These are phyloP conservation scores for Cherax quadricarinatus DNA, from an alignment of 1,140 invertebrate species.

Conservation along the genomic window DNA sequence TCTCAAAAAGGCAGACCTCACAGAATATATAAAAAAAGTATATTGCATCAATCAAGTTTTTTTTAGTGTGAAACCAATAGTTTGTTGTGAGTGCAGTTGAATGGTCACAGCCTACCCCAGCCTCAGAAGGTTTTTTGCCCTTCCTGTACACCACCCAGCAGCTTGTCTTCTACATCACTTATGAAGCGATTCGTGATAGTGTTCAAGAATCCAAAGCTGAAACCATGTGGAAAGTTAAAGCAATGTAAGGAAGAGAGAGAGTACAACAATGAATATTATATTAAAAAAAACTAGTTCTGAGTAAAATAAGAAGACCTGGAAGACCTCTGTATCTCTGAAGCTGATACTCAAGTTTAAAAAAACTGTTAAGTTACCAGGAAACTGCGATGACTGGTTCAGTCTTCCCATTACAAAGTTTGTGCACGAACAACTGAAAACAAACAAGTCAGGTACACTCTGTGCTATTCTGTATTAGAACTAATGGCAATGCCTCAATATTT, in stretches of 20 bases:
- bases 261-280: not conserved
- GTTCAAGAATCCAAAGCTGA: constrained; percentile 49
- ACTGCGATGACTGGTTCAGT: constrained; percentile 24
- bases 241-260: too few relatives aligned
- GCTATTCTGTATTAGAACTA: not conserved
- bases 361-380: not conserved
- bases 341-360: not conserved
- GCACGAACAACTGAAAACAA: constrained; percentile 15
- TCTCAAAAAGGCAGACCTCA: too few relatives aligned
- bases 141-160: constrained; percentile 34
- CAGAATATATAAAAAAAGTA: too few relatives aligned
- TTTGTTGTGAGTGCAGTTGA: not conserved
- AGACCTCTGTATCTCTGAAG: not conserved
- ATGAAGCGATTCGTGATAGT: constrained; percentile 24
- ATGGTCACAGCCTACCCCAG: constrained; percentile 20
- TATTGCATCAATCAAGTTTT: too few relatives aligned
- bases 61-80: not conserved
- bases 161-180: constrained; percentile 43
- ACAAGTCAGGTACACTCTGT: not conserved
- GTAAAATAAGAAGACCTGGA: too few relatives aligned
- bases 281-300: too few relatives aligned
- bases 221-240: constrained; percentile 14
- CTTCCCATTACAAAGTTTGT: constrained; percentile 8
- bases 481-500: not conserved
- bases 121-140: constrained; percentile 31